Evolutionary conservation across 35 echinoderm and acorn worm genomes (phyloP).

Genomic region (Holothuria glaberrima): DNA sequence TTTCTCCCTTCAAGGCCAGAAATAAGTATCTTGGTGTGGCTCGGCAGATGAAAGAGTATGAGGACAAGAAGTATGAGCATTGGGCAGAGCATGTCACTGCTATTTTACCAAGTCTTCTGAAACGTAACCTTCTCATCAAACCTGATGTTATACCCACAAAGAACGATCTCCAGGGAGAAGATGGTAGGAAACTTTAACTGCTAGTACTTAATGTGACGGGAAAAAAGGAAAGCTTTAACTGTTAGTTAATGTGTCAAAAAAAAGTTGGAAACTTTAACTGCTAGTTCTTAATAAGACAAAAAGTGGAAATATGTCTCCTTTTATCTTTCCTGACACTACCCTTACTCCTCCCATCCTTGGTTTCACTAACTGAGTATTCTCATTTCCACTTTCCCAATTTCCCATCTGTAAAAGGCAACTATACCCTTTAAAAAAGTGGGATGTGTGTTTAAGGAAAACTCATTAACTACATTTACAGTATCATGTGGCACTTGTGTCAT

Average conservation of each 20-base stretch:
- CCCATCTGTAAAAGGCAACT: too few species aligned
- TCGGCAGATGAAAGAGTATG: slow-evolving; percentile 96
- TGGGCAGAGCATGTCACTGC: slow-evolving; percentile 75
- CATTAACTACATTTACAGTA: too few species aligned
- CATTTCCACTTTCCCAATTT: too few species aligned
- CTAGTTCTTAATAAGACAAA: too few species aligned
- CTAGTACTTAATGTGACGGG: neutral
- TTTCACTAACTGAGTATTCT: too few species aligned
- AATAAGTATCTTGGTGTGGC: slow-evolving; percentile 96
- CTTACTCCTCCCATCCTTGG: too few species aligned
- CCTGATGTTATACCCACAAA: slow-evolving; percentile 56
- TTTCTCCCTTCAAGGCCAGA: slow-evolving; percentile 61
- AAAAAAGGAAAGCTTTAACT: neutral
- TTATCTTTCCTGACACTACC: neutral
- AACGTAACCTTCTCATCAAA: slow-evolving; percentile 82
- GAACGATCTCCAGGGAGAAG: slow-evolving; percentile 37
- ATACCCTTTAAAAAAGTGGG: too few species aligned
- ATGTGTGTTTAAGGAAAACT: too few species aligned
- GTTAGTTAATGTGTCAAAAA: neutral
- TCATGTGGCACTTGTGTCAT: too few species aligned
- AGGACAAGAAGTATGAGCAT: slow-evolving; percentile 90
- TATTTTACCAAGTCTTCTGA: slow-evolving; percentile 84
- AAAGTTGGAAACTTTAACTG: neutral
- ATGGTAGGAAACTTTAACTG: slow-evolving; percentile 16
- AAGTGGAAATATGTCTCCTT: too few species aligned